phyloP scores from a whole-genome alignment of 2,113 vertebrate species.

The Raja brachyura region DNA sequence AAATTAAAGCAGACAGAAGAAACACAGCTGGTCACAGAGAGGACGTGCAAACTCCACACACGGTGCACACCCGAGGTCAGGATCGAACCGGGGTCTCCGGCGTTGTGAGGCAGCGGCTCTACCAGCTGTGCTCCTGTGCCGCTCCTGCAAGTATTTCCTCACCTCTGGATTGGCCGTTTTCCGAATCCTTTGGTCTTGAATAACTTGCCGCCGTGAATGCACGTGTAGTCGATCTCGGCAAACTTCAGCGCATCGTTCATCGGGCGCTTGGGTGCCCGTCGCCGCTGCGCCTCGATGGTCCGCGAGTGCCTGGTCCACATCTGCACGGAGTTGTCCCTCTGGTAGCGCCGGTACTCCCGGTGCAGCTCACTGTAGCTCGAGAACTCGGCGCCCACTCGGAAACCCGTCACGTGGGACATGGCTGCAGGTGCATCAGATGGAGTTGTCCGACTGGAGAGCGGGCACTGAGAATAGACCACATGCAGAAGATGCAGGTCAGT shows the following conservation, averaged over 20 bases:
- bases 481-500: not conserved
- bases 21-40: too few species aligned
- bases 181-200: not conserved
- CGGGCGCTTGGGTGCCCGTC: not conserved
- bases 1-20: too few species aligned
- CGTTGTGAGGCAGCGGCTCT: too few species aligned
- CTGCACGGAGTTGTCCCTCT: not conserved
- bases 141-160: not conserved
- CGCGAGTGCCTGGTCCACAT: conserved; percentile 14
- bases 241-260: conserved; percentile 18
- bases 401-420: not conserved
- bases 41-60: too few species aligned
- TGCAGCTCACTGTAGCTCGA: not conserved
- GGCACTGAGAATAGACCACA: not conserved
- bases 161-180: not conserved
- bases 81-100: too few species aligned
- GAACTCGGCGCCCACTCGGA: conserved; percentile 15
- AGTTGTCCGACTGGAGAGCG: not conserved
- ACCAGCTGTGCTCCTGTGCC: too few species aligned
- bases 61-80: too few species aligned
- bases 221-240: conserved; percentile 3
- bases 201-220: conserved; percentile 1
- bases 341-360: conserved; percentile 15
- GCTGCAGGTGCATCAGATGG: not conserved
- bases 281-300: conserved; percentile 7